Percentiles rank a stretch among this genome's conserved stretches.
phyloP scores from a whole-genome alignment of 2,888 invertebrate species.

The Clivina fossor region DNA sequence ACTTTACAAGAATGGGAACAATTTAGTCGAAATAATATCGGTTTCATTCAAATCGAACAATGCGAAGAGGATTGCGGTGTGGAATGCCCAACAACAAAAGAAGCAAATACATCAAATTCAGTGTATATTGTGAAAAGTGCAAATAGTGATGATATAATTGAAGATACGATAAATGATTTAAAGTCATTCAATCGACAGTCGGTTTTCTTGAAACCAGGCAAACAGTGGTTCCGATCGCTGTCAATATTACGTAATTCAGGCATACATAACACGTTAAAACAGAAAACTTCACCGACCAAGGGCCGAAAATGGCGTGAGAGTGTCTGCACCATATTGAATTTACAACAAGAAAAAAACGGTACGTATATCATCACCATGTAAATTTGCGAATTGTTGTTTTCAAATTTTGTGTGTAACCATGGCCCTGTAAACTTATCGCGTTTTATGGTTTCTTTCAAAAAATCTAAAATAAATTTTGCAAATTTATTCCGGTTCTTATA shows the following conservation, averaged over 20 bases:
- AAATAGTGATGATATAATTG: conserved; percentile 7
- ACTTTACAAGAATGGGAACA: neutral
- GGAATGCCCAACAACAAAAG: neutral
- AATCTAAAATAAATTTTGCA: no score
- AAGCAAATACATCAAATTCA: neutral
- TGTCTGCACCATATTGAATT: no score
- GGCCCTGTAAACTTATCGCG: conserved; percentile 10
- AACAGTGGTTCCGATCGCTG: conserved; percentile 68
- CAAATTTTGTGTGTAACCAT: conserved; percentile 21
- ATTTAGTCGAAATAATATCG: neutral
- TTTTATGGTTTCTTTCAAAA: no score
- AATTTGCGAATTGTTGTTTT: conserved; percentile 14
- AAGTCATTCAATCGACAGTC: conserved; percentile 6
- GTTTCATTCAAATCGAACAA: conserved; percentile 8
- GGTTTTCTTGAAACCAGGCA: conserved; percentile 64
- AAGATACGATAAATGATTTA: conserved; percentile 8
- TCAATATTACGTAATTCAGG: conserved; percentile 54
- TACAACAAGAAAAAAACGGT: conserved; percentile 55
- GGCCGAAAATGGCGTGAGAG: conserved; percentile 61
- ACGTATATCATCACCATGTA: conserved; percentile 21
- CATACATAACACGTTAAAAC: conserved; percentile 50
- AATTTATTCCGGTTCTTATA: neutral
- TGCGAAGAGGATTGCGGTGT: neutral
- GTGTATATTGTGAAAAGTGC: neutral
- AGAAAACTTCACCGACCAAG: conserved; percentile 54